Base-by-base conservation (phyloP, 37 sponge, comb jelly and placozoan species). In the Mnemiopsis leidyi region DNA sequence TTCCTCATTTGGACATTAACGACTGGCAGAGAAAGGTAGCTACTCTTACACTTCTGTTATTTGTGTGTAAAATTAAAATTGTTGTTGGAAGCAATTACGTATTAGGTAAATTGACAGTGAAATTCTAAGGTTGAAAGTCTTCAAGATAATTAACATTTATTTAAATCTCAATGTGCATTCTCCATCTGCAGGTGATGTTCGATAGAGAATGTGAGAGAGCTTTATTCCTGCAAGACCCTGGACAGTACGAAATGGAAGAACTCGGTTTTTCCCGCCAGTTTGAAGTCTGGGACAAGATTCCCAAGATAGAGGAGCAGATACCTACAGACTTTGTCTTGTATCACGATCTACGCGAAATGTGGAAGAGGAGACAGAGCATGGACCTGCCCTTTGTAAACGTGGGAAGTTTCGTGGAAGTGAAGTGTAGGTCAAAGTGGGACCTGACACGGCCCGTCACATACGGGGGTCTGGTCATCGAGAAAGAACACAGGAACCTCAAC, bases 311-410 rank as follows among this genome's bases (percentile, higher is more conserved):
- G 48, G 29, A 2, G 36, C 90, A 85, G 48, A 40, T 23, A 38
- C 90, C 90, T 0, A 40, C 90, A 9, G 90, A 85, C 28, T n/a
- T 32, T 39, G 90, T 85, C 28, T 29, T 85, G 61, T 85, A 85
- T 25, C 90, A 85, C 30, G 90, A 85, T 26, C 61, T 85, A n/a
- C 3, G 32, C 25, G 90, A 85, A 38, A 85, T 85, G 90, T 85
- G 90, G 90, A 85, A 85, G 36, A 3, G 90, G 26, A 85, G 90
- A 85, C 90, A 85, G 48, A 61, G 33, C 29, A 38, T 38, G 90
- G 90, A 85, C 61, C 9, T 85, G 20, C 90, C 90, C 61, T 85
- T 40, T 85, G 90, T 85, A 29, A 85, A 40, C 24, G 90, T 85
- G 7, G 90, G 90, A 0, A 85, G 90, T 39, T 85, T 36, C 23